Evolutionary conservation across 2,888 invertebrate genomes (phyloP), one percentile per base, ranked within the genome.

Genomic region (Campoplex capitator): DNA sequence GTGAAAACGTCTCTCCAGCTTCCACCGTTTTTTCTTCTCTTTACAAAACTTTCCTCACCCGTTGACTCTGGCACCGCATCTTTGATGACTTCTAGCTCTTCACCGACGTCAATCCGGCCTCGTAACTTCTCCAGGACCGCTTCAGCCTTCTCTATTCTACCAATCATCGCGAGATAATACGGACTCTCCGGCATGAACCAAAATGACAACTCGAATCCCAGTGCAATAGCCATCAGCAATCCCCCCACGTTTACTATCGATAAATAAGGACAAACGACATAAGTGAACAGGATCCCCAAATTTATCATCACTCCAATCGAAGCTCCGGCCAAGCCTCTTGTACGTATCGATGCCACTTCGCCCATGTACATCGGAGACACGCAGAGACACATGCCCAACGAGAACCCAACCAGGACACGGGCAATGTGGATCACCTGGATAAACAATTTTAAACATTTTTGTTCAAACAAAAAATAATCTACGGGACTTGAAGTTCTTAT

Each of bases 241-340:
- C 88, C 86, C 0, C 92, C 92, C 48, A 90, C 88, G 8, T 38
- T 38, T 13, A 84, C 56, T 68, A 93, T 91, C 11, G 91, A 91
- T 3, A 93, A 86, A 6, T 90, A 89, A 6, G 93, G 93, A 0
- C 91, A 91, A 0, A 93, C 73, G 0, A 89, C 81, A 89, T 91
- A 93, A 7, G 91, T 88, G 48, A 90, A 76, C 7, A 94, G 88
- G n/a, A 92, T 90, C 11, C 94, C 94, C 42, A 90, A 54, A 74
- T 92, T 93, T 91, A 95, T 95, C 92, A 95, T 95, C 93, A 96
- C 95, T 90, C 95, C 95, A 94, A 95, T 95, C 88, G 96, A 94
- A 32, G 96, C 96, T 90, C 96, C 95, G 88, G 96, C 95, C 38
- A 96, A 96, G n/a, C 96, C 96, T 80, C 97, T 95, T 0, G 87